Evolutionary conservation across 2,797 vertebrate species (phyloP), one percentile per base, ranked within the genome.

Genomic region (Pseudochirops cupreus): DNA sequence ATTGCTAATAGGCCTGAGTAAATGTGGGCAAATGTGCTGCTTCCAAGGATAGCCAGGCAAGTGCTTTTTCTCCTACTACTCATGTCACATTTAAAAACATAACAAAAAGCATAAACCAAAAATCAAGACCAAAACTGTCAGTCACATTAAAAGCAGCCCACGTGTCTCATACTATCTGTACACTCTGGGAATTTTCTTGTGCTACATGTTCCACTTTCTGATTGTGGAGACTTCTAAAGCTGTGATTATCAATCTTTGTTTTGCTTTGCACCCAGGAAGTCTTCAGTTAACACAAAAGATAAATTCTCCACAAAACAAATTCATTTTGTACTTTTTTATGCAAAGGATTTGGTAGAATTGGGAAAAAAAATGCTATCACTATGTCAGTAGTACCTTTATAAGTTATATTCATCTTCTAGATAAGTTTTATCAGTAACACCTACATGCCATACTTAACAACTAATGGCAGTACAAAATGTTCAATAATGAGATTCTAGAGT

Each of bases 1-100:
- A 94, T 39, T 90, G 21, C 55, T 95, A 90, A 82, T 39, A 90
- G 94, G 16, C 67, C 29, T 46, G 94, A 93, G 74, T 91, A 94
- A n/a, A 91, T n/a, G 39, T n/a, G 39, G 95, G 53, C 24, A 96
- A 96, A 94, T 90, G 2, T 29, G 53, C 92, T 90, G 67, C 90
- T 29, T 28, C 59, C 16, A 95, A 89, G 74, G 28, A 82, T 4
- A 95, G 93, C n/a, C 7, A 93, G 92, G 55, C 91, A 93, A 82
- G 53, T 53, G 56, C 50, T 14, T 96, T 96, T 93, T 29, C 90
- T 52, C n/a, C n/a, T 21, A 82, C 2, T 46, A 82, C 7, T 82
- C 39, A 26, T 39, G n/a, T 82, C 67, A 46, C n/a, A 82, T 82
- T 46, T 82, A 24, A 24, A 82, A 82, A 82, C 67, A 24, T 82